A percentile compares a stretch with the other conserved stretches of the same genome.
phyloP scores from a whole-genome alignment of 2,797 vertebrate genomes.

The Pseudochromis fuscus region DNA sequence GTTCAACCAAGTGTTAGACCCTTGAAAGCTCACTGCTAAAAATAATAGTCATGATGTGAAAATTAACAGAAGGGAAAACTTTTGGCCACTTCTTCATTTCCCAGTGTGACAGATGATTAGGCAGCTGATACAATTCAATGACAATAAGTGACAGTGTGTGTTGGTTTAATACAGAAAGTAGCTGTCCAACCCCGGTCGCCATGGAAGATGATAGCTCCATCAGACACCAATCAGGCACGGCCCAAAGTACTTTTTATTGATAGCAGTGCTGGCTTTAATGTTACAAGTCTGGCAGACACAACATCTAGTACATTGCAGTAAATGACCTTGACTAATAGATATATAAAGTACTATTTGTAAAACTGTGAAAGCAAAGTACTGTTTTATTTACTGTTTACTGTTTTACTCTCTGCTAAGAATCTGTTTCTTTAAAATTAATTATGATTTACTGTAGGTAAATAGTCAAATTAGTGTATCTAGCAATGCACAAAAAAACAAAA shows the following conservation, averaged over 20 bases:
- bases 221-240: constrained; percentile 17
- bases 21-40: constrained; percentile 60
- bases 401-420: neutral
- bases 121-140: constrained; percentile 46
- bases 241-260: constrained; percentile 1
- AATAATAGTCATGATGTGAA: constrained; percentile 57
- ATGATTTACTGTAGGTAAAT: constrained; percentile 17
- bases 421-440: constrained; percentile 3
- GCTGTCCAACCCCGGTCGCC: constrained; percentile 12
- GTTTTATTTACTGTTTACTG: neutral
- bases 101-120: constrained; percentile 65
- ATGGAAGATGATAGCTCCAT: constrained; percentile 9
- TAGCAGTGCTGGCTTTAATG: neutral
- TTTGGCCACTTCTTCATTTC: constrained; percentile 57
- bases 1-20: constrained; percentile 60
- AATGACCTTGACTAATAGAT: neutral
- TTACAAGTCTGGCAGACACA: too few species aligned
- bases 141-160: constrained; percentile 29
- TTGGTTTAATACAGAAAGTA: constrained; percentile 23
- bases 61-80: constrained; percentile 51
- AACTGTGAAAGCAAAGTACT: neutral
- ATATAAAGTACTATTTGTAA: too few species aligned
- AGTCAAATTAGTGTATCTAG: constrained; percentile 21
- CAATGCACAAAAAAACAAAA: constrained; percentile 11
- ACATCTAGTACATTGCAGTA: too few species aligned